Evolutionary conservation across 2,797 vertebrate genomes (phyloP).

Genomic region (Oryzias dopingdopingensis): DNA sequence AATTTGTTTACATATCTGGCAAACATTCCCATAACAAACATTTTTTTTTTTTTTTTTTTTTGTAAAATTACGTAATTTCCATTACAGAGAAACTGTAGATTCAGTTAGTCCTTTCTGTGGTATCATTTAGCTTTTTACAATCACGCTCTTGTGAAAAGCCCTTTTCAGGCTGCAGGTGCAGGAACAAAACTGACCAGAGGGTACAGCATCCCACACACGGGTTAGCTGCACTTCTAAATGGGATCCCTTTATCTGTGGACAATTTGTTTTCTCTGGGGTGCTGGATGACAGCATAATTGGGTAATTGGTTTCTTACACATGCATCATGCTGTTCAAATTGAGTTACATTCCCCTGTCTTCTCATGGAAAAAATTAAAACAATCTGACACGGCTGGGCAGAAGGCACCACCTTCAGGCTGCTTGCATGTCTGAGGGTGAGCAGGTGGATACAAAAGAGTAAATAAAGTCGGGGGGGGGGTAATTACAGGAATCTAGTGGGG

Average conservation of each 20-base stretch:
- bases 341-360: slow-evolving; percentile 69
- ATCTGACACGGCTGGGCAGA: slow-evolving; percentile 63
- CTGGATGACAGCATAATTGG: slow-evolving; percentile 80
- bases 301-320: slow-evolving; percentile 80
- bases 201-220: slow-evolving; percentile 44
- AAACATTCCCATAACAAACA: too few species aligned
- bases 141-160: slow-evolving; percentile 13
- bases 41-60: too few species aligned
- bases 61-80: too few species aligned
- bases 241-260: slow-evolving; percentile 64
- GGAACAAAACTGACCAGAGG: slow-evolving; percentile 48
- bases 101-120: background rate
- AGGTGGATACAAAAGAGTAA: slow-evolving; percentile 39
- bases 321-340: slow-evolving; percentile 74
- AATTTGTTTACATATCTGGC: too few species aligned
- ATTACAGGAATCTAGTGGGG: slow-evolving; percentile 51
- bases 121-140: slow-evolving; percentile 19
- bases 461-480: slow-evolving; percentile 27
- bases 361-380: slow-evolving; percentile 66
- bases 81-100: background rate
- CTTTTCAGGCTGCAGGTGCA: slow-evolving; percentile 63
- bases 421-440: slow-evolving; percentile 41
- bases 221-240: slow-evolving; percentile 54
- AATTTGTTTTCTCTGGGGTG: slow-evolving; percentile 65
- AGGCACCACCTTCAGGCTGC: slow-evolving; percentile 63